Evolutionary conservation across 2,888 invertebrate species (phyloP).

Genomic region (Papilio gigon): DNA sequence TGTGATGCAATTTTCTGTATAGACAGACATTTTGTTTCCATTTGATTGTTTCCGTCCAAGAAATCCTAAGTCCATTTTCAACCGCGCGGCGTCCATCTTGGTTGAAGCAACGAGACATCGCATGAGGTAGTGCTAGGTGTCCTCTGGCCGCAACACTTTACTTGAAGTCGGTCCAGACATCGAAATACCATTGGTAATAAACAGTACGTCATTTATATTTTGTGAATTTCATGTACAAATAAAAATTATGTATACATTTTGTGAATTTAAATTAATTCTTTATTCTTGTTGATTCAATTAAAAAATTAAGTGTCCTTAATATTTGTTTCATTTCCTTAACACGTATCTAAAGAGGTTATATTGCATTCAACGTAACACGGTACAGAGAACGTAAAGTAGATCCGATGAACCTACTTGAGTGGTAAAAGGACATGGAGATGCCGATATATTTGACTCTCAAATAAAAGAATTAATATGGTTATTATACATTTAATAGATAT

Average conservation of each 20-base stretch:
- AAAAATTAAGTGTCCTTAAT: conserved; percentile 45
- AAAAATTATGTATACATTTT: conserved; percentile 16
- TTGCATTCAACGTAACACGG: too few relatives aligned
- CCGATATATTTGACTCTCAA: not conserved
- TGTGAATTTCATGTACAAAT: conserved; percentile 24
- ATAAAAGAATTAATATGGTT: conserved; percentile 1
- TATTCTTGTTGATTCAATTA: conserved; percentile 45
- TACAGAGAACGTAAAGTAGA: too few relatives aligned
- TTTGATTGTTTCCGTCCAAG: not conserved
- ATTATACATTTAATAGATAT: not conserved
- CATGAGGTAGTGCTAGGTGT: too few relatives aligned
- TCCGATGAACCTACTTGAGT: too few relatives aligned
- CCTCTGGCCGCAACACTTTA: too few relatives aligned
- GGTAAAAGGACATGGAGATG: too few relatives aligned
- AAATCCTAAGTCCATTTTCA: not conserved
- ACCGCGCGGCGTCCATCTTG: not conserved
- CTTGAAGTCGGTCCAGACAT: too few relatives aligned
- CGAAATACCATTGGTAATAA: not conserved
- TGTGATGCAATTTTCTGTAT: conserved; percentile 13
- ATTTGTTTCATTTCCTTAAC: conserved; percentile 48
- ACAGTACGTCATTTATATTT: not conserved
- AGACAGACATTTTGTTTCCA: not conserved
- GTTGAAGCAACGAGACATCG: too few relatives aligned
- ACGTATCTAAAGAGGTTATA: too few relatives aligned
- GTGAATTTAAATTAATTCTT: conserved; percentile 34